phyloP scores from a whole-genome alignment of 2,113 vertebrate genomes.

The Prunella himalayana region DNA sequence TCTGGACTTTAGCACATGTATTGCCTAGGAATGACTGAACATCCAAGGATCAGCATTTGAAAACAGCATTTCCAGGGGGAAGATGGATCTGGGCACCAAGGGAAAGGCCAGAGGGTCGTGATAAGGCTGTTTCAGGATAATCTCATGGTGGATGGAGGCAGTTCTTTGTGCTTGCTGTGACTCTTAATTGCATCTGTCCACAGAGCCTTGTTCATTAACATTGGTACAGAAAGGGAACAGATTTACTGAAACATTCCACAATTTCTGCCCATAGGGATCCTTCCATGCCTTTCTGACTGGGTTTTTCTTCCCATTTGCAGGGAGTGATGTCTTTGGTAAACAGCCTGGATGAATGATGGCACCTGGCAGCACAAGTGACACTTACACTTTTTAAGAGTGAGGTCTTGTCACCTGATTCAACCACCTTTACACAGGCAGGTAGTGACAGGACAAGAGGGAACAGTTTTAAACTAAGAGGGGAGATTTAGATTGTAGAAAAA shows the following conservation, averaged over 20 bases:
- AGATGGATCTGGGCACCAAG: background rate
- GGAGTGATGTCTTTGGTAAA: background rate
- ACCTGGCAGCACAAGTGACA: background rate
- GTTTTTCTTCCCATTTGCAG: background rate
- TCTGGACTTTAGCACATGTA: background rate
- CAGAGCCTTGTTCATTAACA: background rate
- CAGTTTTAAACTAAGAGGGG: background rate
- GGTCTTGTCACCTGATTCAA: background rate
- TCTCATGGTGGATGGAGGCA: background rate
- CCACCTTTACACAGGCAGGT: rapidly evolving
- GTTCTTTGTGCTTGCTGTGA: background rate
- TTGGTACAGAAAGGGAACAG: background rate
- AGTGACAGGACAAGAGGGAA: background rate
- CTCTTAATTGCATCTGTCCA: background rate
- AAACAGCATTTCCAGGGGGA: background rate
- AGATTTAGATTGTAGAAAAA: background rate
- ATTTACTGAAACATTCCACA: background rate
- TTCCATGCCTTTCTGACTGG: background rate
- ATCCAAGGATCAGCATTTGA: rapidly evolving
- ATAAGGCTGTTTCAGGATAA: background rate
- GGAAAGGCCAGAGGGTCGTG: background rate
- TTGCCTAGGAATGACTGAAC: background rate
- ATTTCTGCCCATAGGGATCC: background rate
- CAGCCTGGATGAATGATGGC: too few species aligned
- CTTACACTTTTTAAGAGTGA: rapidly evolving